A percentile compares a stretch with the other conserved stretches of the same genome.
These are phyloP conservation scores for Dicaeum eximium DNA, from an alignment of 2,113 vertebrate genomes.

Conservation along the genomic window DNA sequence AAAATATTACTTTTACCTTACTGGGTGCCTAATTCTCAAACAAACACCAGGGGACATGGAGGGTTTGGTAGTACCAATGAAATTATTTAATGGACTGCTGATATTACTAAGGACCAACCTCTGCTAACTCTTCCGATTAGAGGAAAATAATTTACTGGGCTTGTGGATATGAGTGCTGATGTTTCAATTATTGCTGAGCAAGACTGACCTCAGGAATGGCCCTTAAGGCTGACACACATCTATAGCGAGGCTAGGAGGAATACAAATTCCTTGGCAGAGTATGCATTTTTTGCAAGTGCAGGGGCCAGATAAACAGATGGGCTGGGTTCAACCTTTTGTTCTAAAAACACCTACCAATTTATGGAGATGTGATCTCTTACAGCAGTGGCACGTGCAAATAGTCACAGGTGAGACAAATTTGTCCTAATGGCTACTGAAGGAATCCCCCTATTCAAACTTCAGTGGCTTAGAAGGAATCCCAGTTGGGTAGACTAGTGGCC, in stretches of 20 bases:
- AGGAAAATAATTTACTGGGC: not conserved
- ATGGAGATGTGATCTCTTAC: not conserved
- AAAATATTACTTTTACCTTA: not conserved
- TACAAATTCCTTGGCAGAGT: not conserved
- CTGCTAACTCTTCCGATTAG: not conserved
- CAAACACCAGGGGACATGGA: not conserved
- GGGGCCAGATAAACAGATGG: not conserved
- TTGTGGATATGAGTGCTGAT: not conserved
- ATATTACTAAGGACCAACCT: not conserved
- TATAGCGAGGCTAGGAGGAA: not conserved
- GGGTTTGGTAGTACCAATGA: not conserved
- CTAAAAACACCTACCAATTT: not conserved
- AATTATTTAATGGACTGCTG: not conserved
- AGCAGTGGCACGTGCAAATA: not conserved
- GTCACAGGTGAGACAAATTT: not conserved
- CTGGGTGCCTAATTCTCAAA: not conserved
- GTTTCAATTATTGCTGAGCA: not conserved
- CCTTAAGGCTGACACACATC: not conserved
- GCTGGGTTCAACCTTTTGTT: not conserved
- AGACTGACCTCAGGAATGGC: not conserved
- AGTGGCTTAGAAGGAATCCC: not conserved
- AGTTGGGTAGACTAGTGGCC: not conserved
- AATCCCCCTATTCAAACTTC: not conserved
- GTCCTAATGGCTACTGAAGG: not conserved
- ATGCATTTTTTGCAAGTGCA: not conserved